These are phyloP conservation scores for Pseudonaja textilis DNA, from an alignment of 2,113 vertebrate species.

Conservation along the genomic window DNA sequence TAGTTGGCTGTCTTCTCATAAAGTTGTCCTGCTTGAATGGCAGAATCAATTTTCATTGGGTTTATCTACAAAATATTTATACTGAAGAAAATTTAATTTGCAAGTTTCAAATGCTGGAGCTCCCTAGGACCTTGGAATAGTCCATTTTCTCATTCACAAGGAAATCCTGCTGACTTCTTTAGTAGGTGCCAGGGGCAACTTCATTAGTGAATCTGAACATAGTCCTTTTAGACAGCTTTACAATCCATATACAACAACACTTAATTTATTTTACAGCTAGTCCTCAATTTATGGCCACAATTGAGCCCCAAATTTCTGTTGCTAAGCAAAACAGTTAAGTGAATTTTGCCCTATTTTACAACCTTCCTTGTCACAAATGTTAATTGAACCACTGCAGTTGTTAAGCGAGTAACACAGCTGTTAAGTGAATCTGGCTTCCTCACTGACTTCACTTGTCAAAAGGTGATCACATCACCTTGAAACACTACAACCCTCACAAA, in stretches of 20 bases:
- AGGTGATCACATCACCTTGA: background rate
- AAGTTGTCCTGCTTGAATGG: background rate
- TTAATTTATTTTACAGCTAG: background rate
- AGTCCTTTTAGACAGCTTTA: background rate
- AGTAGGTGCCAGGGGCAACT: background rate
- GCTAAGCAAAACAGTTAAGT: background rate
- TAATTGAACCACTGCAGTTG: background rate
- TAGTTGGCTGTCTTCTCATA: background rate
- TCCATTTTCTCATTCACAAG: background rate
- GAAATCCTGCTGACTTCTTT: background rate
- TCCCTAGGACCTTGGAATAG: background rate
- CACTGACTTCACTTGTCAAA: background rate
- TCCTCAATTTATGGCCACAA: background rate
- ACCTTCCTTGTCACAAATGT: background rate
- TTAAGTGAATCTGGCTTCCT: background rate
- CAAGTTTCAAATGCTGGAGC: background rate
- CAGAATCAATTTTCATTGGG: background rate
- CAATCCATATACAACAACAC: background rate
- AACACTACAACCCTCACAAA: background rate
- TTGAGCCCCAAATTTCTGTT: background rate
- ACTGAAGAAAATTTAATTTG: background rate
- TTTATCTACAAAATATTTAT: background rate
- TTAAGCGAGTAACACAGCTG: background rate
- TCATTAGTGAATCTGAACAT: background rate
- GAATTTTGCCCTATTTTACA: background rate